Conservation (phyloP, 2,888 invertebrate species). For the Incurvaria masculella region DNA sequence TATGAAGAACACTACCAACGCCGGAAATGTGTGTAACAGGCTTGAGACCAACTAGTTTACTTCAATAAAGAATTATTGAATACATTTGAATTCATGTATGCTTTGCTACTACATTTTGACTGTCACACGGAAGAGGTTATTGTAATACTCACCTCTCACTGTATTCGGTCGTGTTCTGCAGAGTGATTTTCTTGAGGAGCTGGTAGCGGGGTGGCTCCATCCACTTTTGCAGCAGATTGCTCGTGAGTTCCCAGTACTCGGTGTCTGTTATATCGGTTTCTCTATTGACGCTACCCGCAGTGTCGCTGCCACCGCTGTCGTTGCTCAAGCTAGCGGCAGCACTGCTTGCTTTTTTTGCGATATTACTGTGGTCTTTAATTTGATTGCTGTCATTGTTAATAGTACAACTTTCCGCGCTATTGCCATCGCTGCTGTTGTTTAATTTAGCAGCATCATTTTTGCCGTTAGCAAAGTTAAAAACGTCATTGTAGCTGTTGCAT, state of each 20-base stretch:
- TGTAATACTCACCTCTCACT: too few species aligned
- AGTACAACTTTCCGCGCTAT: not conserved
- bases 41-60: not conserved
- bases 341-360: not conserved
- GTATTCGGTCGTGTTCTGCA: conserved; percentile 21
- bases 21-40: conserved; percentile 20
- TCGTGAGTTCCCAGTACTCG: conserved; percentile 15
- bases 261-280: not conserved
- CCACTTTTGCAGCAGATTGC: conserved; percentile 25
- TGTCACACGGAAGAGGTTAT: too few species aligned
- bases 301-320: not conserved
- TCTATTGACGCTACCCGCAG: not conserved
- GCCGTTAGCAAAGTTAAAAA: too few species aligned
- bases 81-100: conserved; percentile 21
- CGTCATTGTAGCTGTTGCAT: too few species aligned
- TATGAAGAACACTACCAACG: conserved; percentile 15
- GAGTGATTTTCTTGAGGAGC: conserved; percentile 29
- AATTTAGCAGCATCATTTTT: conserved; percentile 12
- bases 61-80: not conserved
- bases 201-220: conserved; percentile 25
- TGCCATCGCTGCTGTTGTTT: conserved; percentile 20
- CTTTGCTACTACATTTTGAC: conserved; percentile 28
- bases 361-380: too few species aligned
- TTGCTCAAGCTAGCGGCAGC: not conserved
- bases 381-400: too few species aligned